These are phyloP conservation scores for Caenorhabditis sp. DNA, from an alignment of 2,888 invertebrate species.

Conservation along the genomic window DNA sequence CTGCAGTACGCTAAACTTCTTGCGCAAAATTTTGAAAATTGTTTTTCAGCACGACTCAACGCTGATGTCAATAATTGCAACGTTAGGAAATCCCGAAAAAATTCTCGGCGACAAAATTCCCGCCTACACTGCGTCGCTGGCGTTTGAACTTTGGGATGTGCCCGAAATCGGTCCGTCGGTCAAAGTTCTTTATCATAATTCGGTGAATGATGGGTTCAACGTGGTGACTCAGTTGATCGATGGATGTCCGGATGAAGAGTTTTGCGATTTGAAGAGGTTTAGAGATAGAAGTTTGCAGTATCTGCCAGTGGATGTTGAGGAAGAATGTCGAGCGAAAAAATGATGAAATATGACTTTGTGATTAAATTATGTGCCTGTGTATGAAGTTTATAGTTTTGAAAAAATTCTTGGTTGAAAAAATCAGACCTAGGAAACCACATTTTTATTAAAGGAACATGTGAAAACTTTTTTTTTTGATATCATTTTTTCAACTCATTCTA, in stretches of 20 bases:
- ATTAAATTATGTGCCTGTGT: no score
- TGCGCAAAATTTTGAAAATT: no score
- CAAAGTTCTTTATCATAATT: constrained; percentile 58
- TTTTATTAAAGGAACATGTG: no score
- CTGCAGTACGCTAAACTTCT: constrained; percentile 54
- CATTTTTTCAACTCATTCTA: no score
- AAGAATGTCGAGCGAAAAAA: background rate
- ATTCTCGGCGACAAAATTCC: constrained; percentile 64
- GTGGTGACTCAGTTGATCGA: constrained; percentile 58
- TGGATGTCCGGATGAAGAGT: constrained; percentile 56
- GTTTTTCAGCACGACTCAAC: constrained; percentile 66
- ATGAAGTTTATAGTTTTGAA: no score
- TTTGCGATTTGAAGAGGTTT: constrained; percentile 51
- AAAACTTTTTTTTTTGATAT: no score
- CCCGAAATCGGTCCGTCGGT: constrained; percentile 54
- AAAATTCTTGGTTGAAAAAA: no score
- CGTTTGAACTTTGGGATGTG: constrained; percentile 62
- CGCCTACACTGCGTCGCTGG: constrained; percentile 65
- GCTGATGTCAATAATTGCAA: constrained; percentile 61
- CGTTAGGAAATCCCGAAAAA: constrained; percentile 63
- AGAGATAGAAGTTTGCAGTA: constrained; percentile 26
- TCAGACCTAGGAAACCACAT: no score
- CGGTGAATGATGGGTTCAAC: constrained; percentile 62
- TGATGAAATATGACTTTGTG: no score
- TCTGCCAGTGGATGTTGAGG: constrained; percentile 1